Percentiles rank a stretch among this genome's conserved stretches.
phyloP scores from a whole-genome alignment of 1,140 invertebrate genomes.

The Drosophila azteca region DNA sequence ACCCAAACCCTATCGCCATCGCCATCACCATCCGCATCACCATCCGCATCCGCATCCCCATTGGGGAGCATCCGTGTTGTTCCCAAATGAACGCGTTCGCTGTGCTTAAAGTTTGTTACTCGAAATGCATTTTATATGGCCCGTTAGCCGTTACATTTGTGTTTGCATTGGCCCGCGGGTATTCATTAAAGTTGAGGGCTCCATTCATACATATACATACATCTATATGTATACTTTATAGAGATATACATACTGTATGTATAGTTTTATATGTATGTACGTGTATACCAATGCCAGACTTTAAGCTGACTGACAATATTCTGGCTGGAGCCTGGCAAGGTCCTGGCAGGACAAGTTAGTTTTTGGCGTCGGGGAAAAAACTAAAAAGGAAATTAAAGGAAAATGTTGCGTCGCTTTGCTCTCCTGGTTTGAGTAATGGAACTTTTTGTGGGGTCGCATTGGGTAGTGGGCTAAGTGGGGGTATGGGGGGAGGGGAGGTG shows the following conservation, averaged over 20 bases:
- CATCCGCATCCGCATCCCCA: background rate
- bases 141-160: constrained; percentile 69
- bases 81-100: constrained; percentile 73
- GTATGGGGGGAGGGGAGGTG: too few species aligned
- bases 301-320: constrained; percentile 74
- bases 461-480: background rate
- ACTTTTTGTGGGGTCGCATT: constrained; percentile 53
- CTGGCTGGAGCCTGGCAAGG: constrained; percentile 9
- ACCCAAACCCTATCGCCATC: background rate
- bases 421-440: constrained; percentile 73
- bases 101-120: constrained; percentile 74
- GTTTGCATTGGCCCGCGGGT: constrained; percentile 71
- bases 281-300: constrained; percentile 36
- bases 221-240: too few species aligned
- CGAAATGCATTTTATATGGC: constrained; percentile 79
- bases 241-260: too few species aligned
- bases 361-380: constrained; percentile 58
- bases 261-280: background rate
- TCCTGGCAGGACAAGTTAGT: constrained; percentile 54
- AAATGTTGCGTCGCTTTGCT: constrained; percentile 64
- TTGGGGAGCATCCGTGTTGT: constrained; percentile 24
- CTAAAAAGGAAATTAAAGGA: constrained; percentile 80
- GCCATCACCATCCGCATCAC: too few species aligned
- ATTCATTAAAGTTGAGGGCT: constrained; percentile 65
- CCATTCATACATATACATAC: constrained; percentile 36